phyloP scores from a whole-genome alignment of 2,888 invertebrate species.

The Scaptomyza caliginosa region DNA sequence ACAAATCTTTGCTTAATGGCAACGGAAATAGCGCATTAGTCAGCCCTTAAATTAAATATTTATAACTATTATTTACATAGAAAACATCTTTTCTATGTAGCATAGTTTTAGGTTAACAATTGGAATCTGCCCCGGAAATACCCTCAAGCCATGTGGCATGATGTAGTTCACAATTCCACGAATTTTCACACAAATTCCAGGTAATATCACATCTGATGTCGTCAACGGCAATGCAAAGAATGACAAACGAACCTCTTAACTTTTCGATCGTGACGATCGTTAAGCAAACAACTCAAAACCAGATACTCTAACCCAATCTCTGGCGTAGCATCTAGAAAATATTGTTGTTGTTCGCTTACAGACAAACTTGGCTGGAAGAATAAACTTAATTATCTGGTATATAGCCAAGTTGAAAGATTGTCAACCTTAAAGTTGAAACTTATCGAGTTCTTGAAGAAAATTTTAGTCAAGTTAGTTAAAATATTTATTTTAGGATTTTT shows the following conservation, averaged over 20 bases:
- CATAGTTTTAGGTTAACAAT: slow-evolving; percentile 7
- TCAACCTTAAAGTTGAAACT: background rate
- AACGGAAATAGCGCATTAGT: slow-evolving; percentile 59
- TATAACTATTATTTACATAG: background rate
- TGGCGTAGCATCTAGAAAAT: background rate
- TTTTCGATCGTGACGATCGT: slow-evolving; percentile 46
- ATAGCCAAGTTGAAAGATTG: background rate
- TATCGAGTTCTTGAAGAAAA: too few relatives aligned
- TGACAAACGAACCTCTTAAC: slow-evolving; percentile 20
- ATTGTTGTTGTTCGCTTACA: background rate
- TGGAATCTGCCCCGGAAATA: slow-evolving; percentile 36
- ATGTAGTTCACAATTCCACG: slow-evolving; percentile 36
- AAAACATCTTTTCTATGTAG: background rate
- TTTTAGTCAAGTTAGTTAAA: too few relatives aligned
- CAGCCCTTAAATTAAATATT: slow-evolving; percentile 8
- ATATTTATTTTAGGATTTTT: too few relatives aligned
- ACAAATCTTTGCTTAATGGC: slow-evolving; percentile 21
- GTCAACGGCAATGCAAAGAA: slow-evolving; percentile 8
- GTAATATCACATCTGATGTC: slow-evolving; percentile 43
- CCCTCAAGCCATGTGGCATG: slow-evolving; percentile 2
- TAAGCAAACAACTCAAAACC: slow-evolving; percentile 29
- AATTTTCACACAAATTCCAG: slow-evolving; percentile 50
- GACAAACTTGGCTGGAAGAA: background rate
- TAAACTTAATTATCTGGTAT: background rate
- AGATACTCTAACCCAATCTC: slow-evolving; percentile 13